Conservation (phyloP, 2,113 vertebrate genomes). For the Danionella cerebrum region DNA sequence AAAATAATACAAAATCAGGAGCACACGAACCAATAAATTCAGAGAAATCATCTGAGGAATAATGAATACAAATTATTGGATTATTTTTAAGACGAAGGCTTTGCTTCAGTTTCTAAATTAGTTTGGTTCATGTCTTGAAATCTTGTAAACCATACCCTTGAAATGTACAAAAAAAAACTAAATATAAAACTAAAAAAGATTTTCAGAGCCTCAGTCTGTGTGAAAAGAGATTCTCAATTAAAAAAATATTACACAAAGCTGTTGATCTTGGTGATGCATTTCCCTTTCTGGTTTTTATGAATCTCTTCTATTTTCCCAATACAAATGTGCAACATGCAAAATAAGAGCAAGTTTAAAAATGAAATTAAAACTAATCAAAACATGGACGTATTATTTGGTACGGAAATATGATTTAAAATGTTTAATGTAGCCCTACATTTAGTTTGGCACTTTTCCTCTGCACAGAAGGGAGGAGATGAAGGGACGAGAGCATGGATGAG, state of each 20-base stretch:
- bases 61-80: too few species aligned
- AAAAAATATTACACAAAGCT: too few species aligned
- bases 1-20: too few species aligned
- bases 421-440: background rate
- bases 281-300: background rate
- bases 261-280: background rate
- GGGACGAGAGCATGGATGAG: background rate
- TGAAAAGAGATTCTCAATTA: background rate
- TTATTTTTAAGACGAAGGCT: too few species aligned
- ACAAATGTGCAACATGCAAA: background rate
- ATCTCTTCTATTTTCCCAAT: background rate
- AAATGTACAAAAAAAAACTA: too few species aligned
- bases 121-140: too few species aligned
- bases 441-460: slow-evolving; percentile 57
- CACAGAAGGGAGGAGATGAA: background rate
- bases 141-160: too few species aligned
- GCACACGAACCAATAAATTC: too few species aligned
- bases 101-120: too few species aligned
- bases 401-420: background rate
- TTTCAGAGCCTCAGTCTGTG: background rate
- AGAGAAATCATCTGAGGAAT: too few species aligned
- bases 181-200: too few species aligned
- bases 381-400: background rate
- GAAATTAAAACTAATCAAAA: background rate
- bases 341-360: background rate